A percentile compares a stretch with the other conserved stretches of the same genome.
phyloP scores from a whole-genome alignment of 2,888 invertebrate genomes.

The Plutella xylostella region DNA sequence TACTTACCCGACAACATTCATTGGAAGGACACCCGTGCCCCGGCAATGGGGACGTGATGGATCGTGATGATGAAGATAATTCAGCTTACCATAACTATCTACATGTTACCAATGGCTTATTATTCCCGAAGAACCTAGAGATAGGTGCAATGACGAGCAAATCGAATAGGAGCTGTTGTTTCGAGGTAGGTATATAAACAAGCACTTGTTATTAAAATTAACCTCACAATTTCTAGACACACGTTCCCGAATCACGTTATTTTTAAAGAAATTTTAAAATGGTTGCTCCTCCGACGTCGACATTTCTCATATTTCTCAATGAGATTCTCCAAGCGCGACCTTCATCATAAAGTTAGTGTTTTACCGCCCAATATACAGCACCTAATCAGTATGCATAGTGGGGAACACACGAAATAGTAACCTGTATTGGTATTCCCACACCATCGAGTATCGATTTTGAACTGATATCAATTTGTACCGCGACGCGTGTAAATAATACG shows the following conservation, averaged over 20 bases:
- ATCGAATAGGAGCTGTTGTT: too few species aligned
- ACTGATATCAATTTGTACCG: slow-evolving; percentile 62
- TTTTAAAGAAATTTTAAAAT: neutral
- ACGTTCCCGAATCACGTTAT: neutral
- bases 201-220: too few species aligned
- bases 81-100: too few species aligned
- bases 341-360: neutral
- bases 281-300: neutral
- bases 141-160: too few species aligned
- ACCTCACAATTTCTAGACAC: too few species aligned
- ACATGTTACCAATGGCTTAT: too few species aligned
- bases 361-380: slow-evolving; percentile 27
- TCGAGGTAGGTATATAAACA: too few species aligned
- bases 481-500: slow-evolving; percentile 34
- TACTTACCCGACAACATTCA: too few species aligned
- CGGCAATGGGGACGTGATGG: too few species aligned
- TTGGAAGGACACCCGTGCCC: too few species aligned
- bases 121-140: too few species aligned
- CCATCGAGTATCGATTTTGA: slow-evolving; percentile 46
- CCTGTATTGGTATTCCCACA: slow-evolving; percentile 45
- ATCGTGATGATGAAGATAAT: too few species aligned
- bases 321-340: neutral
- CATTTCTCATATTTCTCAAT: slow-evolving; percentile 7
- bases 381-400: slow-evolving; percentile 38
- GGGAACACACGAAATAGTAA: slow-evolving; percentile 28